Conservation (phyloP, 2,113 vertebrate genomes). For the Caracal caracal region DNA sequence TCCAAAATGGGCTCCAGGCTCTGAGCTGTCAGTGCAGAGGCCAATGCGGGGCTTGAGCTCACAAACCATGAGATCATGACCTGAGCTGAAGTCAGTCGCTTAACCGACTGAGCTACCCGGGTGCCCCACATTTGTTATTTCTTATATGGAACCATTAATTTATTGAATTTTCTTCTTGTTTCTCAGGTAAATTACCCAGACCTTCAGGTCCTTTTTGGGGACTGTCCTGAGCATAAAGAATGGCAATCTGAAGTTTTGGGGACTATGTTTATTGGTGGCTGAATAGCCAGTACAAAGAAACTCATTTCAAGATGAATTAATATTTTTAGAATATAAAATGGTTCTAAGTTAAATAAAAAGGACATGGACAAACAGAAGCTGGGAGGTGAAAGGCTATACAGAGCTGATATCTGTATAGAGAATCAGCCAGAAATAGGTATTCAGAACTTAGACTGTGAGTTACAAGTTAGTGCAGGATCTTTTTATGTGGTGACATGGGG, state of each 20-base stretch:
- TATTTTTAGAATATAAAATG: neutral
- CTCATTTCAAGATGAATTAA: neutral
- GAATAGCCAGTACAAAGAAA: neutral
- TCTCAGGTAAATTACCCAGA: neutral
- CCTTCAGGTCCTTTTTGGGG: neutral
- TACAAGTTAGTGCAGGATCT: neutral
- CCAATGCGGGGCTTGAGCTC: too few relatives aligned
- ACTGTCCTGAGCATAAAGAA: neutral
- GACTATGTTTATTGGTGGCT: neutral
- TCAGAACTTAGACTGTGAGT: neutral
- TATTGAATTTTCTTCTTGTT: neutral
- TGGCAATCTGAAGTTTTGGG: neutral
- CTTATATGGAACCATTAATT: neutral
- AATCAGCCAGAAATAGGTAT: neutral
- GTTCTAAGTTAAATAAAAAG: neutral
- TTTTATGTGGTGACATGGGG: neutral
- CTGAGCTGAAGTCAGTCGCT: too few relatives aligned
- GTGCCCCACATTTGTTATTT: neutral
- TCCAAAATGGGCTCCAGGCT: too few relatives aligned
- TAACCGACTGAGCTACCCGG: too few relatives aligned
- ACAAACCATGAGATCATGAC: too few relatives aligned
- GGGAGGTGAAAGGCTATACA: neutral
- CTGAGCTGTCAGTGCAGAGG: too few relatives aligned
- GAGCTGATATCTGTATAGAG: neutral
- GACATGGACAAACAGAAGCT: neutral